phyloP scores from a whole-genome alignment of 2,888 invertebrate genomes.

The Ecdyonurus torrentis region DNA sequence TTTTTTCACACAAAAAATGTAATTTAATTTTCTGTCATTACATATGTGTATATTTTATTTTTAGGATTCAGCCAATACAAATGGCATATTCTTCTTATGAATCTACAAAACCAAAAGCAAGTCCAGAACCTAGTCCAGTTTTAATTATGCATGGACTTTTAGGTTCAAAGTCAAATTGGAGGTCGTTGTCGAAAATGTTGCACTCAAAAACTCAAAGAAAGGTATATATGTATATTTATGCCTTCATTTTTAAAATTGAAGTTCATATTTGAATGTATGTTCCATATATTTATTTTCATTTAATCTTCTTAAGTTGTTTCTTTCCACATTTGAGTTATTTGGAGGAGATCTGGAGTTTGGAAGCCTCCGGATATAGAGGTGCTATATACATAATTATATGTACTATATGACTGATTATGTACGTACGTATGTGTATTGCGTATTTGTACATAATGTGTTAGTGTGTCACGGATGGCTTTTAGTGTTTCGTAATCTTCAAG shows the following conservation, averaged over 20 bases:
- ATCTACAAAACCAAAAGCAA: conserved; percentile 24
- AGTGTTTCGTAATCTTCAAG: too few relatives aligned
- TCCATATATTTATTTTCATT: neutral
- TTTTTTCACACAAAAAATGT: neutral
- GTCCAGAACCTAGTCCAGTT: conserved; percentile 37
- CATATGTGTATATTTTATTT: conserved; percentile 3
- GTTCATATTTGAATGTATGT: neutral
- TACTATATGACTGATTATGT: too few relatives aligned
- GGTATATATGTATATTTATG: conserved; percentile 24
- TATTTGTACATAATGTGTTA: too few relatives aligned
- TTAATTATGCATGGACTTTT: conserved; percentile 76
- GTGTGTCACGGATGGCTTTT: too few relatives aligned
- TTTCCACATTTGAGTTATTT: neutral
- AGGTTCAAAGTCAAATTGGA: conserved; percentile 79
- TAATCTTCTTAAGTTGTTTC: neutral
- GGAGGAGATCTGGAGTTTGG: too few relatives aligned
- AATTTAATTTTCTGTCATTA: neutral
- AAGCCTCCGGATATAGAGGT: too few relatives aligned
- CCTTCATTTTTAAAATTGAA: neutral
- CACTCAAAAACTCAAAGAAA: conserved; percentile 42
- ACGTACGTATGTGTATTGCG: too few relatives aligned
- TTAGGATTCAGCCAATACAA: conserved; percentile 31
- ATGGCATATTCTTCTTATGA: conserved; percentile 52
- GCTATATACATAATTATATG: too few relatives aligned
- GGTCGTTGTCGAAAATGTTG: conserved; percentile 54